Evolutionary conservation across 2,888 invertebrate genomes (phyloP).

Genomic region (Caenorhabditis zanzibari): DNA sequence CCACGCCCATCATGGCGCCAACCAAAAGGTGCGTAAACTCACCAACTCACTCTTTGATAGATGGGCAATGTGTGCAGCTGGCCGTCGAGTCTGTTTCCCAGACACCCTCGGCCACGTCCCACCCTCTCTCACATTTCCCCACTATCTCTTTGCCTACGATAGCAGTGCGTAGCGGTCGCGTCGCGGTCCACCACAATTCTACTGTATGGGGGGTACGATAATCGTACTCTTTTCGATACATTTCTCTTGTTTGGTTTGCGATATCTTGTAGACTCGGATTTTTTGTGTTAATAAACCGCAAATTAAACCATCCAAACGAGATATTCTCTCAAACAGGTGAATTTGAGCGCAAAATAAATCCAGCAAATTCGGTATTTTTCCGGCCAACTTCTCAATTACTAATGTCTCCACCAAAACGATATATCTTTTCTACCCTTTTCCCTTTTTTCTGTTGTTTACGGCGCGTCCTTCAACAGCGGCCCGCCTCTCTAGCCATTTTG

Average conservation of each 20-base stretch:
- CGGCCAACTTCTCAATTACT: too few relatives aligned
- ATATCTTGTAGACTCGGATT: too few relatives aligned
- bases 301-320: too few relatives aligned
- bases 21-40: neutral
- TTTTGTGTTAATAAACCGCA: too few relatives aligned
- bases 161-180: constrained; percentile 41
- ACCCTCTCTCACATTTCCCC: too few relatives aligned
- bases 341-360: too few relatives aligned
- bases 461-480: neutral
- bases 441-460: too few relatives aligned
- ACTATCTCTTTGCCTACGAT: neutral
- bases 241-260: too few relatives aligned
- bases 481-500: neutral
- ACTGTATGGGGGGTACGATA: constrained; percentile 13
- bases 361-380: too few relatives aligned
- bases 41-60: neutral
- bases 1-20: neutral
- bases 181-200: constrained; percentile 30
- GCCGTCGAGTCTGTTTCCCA: neutral
- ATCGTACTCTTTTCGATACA: neutral
- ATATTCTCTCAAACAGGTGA: too few relatives aligned
- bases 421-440: too few relatives aligned
- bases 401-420: too few relatives aligned
- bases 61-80: neutral
- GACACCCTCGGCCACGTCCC: constrained; percentile 4